Base-by-base conservation (phyloP, 2,797 vertebrate genomes). In the Rousettus madagascariensis region DNA sequence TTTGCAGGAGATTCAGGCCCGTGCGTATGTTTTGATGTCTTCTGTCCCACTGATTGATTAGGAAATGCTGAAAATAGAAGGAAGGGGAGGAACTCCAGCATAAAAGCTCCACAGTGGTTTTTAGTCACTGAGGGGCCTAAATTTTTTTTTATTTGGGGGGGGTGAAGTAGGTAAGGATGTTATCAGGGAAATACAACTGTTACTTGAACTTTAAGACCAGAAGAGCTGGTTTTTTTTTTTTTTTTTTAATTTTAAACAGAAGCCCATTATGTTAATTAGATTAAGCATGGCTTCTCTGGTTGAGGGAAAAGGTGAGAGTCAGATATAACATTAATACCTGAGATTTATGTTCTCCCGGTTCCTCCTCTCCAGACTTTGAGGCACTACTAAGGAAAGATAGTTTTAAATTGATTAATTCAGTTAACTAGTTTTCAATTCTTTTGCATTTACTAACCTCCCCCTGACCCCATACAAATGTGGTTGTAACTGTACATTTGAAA, bases 401-500 rank as follows among this genome's bases (percentile, higher is more conserved):
- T 86, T 95, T 72, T 65, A 59, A 68, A 78, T 43, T 28, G 20
- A 57, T 61, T 38, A 72, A 46, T 43, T 33, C 15, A 19, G 59
- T 82, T 61, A 11, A 30, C 15, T 69, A 24, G 43, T 38, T 79
- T 43, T 71, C 28, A 68, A 2, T 75, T 63, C 28, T 88, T 79
- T 49, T 72, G 55, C 19, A 20, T 90, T 38, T 61, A 85, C 19
- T 53, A 26, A 28, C 8, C 6, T 5, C 26, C 9, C 13, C 12
- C 28, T 0, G 0, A 15, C 1, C 8, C 1, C n/a, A 17, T 16
- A 22, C 55, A 36, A 80, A 28, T 30, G 20, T 69, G 69, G n/a
- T 87, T 95, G 43, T 86, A 83, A 30, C 87, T 82, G 3, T 87
- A 36, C 46, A 75, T 86, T 66, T 86, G 69, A 30, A 90, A 87